These are phyloP conservation scores for Watsonalla cultraria DNA, from an alignment of 2,888 invertebrate genomes.

Conservation along the genomic window DNA sequence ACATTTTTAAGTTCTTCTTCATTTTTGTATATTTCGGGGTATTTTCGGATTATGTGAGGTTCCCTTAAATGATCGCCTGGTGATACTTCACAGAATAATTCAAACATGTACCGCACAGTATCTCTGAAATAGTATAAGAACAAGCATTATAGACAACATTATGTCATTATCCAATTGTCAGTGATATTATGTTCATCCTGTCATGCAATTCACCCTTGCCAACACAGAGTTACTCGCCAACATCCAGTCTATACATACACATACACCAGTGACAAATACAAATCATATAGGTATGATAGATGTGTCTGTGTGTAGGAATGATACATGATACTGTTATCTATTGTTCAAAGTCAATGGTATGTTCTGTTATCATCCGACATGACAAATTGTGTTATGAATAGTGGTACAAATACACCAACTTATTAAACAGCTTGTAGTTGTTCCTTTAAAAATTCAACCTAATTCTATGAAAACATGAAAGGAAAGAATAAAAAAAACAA, in stretches of 20 bases:
- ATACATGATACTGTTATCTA: not conserved
- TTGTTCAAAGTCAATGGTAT: not conserved
- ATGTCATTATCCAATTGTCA: not conserved
- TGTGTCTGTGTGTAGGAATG: not conserved
- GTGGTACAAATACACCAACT: no score
- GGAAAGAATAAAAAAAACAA: constrained; percentile 27
- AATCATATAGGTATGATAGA: not conserved
- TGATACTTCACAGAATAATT: constrained; percentile 91
- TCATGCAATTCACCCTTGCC: no score
- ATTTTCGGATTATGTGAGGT: constrained; percentile 89
- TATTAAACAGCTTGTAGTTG: no score
- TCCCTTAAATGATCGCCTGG: constrained; percentile 76
- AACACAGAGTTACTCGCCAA: no score
- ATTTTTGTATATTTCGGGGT: constrained; percentile 90
- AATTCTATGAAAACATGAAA: constrained; percentile 6
- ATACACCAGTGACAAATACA: not conserved
- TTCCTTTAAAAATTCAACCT: no score
- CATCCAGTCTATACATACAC: not conserved
- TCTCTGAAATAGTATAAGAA: constrained; percentile 77
- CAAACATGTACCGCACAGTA: constrained; percentile 87
- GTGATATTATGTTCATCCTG: not conserved
- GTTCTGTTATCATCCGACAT: no score
- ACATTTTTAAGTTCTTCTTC: constrained; percentile 91
- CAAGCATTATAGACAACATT: not conserved
- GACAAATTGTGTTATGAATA: no score